Evolutionary conservation across 2,888 invertebrate species (phyloP).

Genomic region (Eristalis pertinax): DNA sequence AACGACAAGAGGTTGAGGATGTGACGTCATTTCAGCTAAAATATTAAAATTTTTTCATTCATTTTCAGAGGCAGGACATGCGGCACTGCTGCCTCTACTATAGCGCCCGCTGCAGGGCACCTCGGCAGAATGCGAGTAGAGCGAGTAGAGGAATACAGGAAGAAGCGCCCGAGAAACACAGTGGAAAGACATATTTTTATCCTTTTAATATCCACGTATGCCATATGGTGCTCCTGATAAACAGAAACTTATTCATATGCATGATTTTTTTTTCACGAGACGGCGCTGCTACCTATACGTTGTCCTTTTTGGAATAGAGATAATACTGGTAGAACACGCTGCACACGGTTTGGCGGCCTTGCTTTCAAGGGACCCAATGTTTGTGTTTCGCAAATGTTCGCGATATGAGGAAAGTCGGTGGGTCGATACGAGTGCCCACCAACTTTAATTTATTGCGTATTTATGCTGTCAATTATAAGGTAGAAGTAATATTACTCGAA

Average conservation of each 20-base stretch:
- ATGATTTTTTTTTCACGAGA: constrained; percentile 54
- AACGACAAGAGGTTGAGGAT: constrained; percentile 57
- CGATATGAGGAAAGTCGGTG: neutral
- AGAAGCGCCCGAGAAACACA: constrained; percentile 40
- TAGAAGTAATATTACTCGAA: constrained; percentile 22
- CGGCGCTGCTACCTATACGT: constrained; percentile 18
- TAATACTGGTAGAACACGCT: constrained; percentile 15
- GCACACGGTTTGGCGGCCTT: constrained; percentile 13
- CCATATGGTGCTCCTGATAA: constrained; percentile 70
- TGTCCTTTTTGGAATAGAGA: constrained; percentile 29
- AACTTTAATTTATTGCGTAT: constrained; percentile 59
- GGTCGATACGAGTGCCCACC: neutral
- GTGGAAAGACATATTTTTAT: constrained; percentile 51
- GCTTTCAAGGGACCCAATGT: constrained; percentile 36
- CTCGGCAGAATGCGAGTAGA: neutral
- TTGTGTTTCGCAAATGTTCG: constrained; percentile 39
- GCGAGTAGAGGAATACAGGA: constrained; percentile 11
- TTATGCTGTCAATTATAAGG: constrained; percentile 62
- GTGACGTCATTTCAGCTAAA: constrained; percentile 67
- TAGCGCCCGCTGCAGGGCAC: neutral
- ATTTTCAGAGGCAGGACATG: constrained; percentile 17
- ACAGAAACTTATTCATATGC: constrained; percentile 72
- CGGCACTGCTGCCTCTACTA: neutral
- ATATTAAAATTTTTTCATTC: constrained; percentile 47
- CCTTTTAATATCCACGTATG: constrained; percentile 61